These are phyloP conservation scores for Sialia sialis DNA, from an alignment of 2,113 vertebrate species.

Conservation along the genomic window DNA sequence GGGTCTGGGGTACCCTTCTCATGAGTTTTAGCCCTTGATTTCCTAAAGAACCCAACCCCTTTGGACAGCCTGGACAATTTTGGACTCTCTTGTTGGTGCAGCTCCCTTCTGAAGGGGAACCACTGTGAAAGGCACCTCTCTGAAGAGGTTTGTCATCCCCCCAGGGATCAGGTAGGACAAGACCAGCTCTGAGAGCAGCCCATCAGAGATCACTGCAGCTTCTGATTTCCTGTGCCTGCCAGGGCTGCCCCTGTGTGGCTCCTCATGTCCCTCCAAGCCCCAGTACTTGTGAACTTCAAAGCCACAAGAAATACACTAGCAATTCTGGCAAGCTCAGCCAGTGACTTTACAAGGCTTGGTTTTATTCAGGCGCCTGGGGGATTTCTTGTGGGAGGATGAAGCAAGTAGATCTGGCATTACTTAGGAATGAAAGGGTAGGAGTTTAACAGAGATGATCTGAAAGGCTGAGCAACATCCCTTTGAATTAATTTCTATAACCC, in stretches of 20 bases:
- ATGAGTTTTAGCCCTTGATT: neutral
- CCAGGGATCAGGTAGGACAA: neutral
- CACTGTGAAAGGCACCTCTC: neutral
- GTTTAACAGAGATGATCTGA: neutral
- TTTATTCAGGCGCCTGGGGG: constrained; percentile 16
- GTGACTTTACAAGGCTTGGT: neutral
- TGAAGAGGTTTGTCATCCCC: neutral
- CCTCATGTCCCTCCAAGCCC: neutral
- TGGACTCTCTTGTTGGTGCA: neutral
- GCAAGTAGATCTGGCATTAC: neutral
- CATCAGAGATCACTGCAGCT: neutral
- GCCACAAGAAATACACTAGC: neutral
- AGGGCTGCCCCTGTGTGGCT: neutral
- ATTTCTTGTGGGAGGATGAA: constrained; percentile 30
- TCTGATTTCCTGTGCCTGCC: neutral
- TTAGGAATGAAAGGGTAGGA: neutral
- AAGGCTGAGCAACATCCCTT: neutral
- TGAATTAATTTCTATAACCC: neutral
- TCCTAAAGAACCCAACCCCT: neutral
- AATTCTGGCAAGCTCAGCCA: neutral
- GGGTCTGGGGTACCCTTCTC: neutral
- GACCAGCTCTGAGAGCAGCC: neutral
- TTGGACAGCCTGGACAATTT: neutral
- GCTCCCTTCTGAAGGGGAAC: neutral
- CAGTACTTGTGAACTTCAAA: neutral